Percentiles rank a stretch among this genome's conserved stretches.
phyloP scores from a whole-genome alignment of 2,797 vertebrate genomes.

The Sebastolobus altivelis region DNA sequence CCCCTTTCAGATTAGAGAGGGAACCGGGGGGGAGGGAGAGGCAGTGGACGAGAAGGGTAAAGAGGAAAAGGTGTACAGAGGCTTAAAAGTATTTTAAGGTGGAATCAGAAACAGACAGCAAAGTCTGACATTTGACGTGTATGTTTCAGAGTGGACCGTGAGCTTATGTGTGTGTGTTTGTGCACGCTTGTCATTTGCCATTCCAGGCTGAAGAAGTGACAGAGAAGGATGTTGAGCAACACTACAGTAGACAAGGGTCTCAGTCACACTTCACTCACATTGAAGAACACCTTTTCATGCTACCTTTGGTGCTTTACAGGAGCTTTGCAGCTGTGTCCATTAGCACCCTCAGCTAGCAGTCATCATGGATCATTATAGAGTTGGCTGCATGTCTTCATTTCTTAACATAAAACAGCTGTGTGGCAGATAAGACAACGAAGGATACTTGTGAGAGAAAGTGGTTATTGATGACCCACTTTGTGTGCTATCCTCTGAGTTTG shows the following conservation, averaged over 20 bases:
- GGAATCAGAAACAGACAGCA: constrained; percentile 28
- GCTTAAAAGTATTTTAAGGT: constrained; percentile 18
- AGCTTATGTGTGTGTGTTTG: not conserved
- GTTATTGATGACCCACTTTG: not conserved
- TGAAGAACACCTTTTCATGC: not conserved
- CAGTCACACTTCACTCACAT: not conserved
- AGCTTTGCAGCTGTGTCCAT: not conserved
- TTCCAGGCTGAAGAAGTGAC: not conserved
- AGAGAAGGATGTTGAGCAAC: constrained; percentile 6
- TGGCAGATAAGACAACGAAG: not conserved
- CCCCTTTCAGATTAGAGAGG: constrained; percentile 47
- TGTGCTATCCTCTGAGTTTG: not conserved
- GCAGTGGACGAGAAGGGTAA: not conserved
- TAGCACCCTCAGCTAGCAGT: not conserved
- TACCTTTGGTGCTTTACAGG: not conserved
- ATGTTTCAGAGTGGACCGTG: not conserved
- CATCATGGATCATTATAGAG: not conserved
- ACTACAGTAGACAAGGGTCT: not conserved
- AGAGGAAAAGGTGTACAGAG: constrained; percentile 13
- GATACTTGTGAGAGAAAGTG: not conserved
- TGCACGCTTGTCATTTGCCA: not conserved
- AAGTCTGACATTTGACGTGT: not conserved
- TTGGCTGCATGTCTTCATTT: not conserved
- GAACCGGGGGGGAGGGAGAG: not conserved
- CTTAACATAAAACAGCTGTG: constrained; percentile 1